These are phyloP conservation scores for Doryteuthis pealeii DNA, from an alignment of 1,140 invertebrate genomes.

Conservation along the genomic window DNA sequence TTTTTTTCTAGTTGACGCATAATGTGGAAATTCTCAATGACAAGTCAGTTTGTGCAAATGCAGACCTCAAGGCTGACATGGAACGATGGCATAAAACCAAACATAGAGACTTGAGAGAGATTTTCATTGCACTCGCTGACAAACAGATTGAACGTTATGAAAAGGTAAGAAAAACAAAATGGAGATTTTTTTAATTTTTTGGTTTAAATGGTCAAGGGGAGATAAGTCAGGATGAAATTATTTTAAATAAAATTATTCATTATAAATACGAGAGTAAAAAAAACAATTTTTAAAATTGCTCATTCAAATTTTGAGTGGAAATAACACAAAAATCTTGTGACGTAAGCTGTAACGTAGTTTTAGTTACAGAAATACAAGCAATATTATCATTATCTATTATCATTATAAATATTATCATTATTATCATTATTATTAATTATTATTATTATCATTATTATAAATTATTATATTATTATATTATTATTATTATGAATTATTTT, in stretches of 20 bases:
- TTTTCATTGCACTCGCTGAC: constrained; percentile 70
- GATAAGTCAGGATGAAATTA: neutral
- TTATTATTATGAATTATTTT: too few species aligned
- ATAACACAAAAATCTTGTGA: too few species aligned
- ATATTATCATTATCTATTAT: too few species aligned
- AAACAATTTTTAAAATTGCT: too few species aligned
- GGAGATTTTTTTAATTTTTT: neutral
- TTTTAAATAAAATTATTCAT: constrained; percentile 1
- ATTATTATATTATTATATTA: too few species aligned
- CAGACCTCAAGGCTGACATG: constrained; percentile 72
- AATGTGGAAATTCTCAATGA: constrained; percentile 62
- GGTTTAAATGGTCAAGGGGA: neutral
- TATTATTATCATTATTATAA: too few species aligned
- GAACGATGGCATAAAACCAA: constrained; percentile 74
- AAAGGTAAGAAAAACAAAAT: constrained; percentile 54
- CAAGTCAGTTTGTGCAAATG: constrained; percentile 72
- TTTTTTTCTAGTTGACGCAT: constrained; percentile 39
- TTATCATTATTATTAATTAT: too few species aligned
- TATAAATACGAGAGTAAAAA: neutral
- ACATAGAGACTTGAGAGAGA: constrained; percentile 69
- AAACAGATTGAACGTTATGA: constrained; percentile 73
- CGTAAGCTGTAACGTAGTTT: too few species aligned
- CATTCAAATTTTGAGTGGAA: too few species aligned
- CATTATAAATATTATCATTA: too few species aligned
- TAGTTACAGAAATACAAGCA: too few species aligned